Evolutionary conservation across 2,888 invertebrate genomes (phyloP).

Genomic region (Osedax fenrisi): DNA sequence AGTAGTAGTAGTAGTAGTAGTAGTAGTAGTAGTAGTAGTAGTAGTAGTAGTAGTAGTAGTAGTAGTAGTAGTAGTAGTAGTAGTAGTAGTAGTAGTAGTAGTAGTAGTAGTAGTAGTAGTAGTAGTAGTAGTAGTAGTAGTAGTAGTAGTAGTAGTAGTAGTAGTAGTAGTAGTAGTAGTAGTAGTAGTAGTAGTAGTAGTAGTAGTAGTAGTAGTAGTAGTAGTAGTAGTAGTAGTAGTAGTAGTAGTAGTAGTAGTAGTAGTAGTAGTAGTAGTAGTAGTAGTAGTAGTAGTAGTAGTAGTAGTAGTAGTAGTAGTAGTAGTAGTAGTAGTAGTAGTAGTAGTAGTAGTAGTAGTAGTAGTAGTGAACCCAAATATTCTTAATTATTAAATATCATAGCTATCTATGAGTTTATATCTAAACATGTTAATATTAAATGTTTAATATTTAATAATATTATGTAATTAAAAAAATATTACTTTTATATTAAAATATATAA

Average conservation of each 20-base stretch:
- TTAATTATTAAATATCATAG: too few relatives aligned
- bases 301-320: not conserved
- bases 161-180: slow-evolving; percentile 2
- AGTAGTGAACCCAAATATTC: too few relatives aligned
- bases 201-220: slow-evolving; percentile 2
- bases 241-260: slow-evolving; percentile 2
- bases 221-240: slow-evolving; percentile 2
- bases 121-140: slow-evolving; percentile 2
- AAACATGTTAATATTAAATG: too few relatives aligned
- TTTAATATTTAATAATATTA: too few relatives aligned
- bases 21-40: too few relatives aligned
- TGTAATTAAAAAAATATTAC: too few relatives aligned
- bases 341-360: not conserved
- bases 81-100: slow-evolving; percentile 2
- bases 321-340: not conserved
- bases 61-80: slow-evolving; percentile 2
- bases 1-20: too few relatives aligned
- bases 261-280: slow-evolving; percentile 2
- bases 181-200: slow-evolving; percentile 2
- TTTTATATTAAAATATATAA: too few relatives aligned
- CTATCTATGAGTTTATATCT: too few relatives aligned
- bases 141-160: slow-evolving; percentile 2
- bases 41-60: not conserved
- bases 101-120: slow-evolving; percentile 2
- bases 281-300: slow-evolving; percentile 2